These are phyloP conservation scores for Agonum fuliginosum DNA, from an alignment of 2,888 invertebrate species.

Conservation along the genomic window DNA sequence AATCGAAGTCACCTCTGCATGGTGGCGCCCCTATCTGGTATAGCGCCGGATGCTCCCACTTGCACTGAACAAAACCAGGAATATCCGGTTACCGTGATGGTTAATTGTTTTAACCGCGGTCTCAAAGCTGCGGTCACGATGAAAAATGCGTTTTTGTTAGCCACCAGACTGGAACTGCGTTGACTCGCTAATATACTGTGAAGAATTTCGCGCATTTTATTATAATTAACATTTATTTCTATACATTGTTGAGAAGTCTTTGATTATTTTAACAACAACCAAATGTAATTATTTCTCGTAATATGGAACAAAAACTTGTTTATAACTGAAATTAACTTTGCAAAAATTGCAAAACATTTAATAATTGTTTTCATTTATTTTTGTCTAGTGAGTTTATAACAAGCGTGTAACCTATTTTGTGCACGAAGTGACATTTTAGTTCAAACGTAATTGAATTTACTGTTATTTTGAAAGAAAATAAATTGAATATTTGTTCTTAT, in stretches of 20 bases:
- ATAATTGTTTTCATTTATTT: background rate
- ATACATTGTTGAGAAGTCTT: conserved; percentile 7
- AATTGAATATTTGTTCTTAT: conserved; percentile 6
- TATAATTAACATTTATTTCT: conserved; percentile 21
- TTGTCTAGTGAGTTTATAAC: conserved; percentile 7
- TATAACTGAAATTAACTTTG: background rate
- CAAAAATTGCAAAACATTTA: conserved; percentile 8
- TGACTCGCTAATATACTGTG: conserved; percentile 29
- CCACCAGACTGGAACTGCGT: conserved; percentile 38
- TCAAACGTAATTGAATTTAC: conserved; percentile 41
- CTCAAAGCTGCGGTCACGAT: conserved; percentile 31
- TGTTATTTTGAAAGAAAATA: conserved; percentile 18
- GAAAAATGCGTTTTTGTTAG: conserved; percentile 35
- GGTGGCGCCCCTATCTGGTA: conserved; percentile 35
- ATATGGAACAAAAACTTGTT: background rate
- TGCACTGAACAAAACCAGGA: conserved; percentile 46
- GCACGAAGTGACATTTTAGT: conserved; percentile 21
- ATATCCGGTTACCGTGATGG: conserved; percentile 55
- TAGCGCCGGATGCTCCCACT: conserved; percentile 34
- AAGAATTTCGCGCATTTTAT: conserved; percentile 21
- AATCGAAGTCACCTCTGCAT: conserved; percentile 27
- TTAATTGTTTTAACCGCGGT: conserved; percentile 55
- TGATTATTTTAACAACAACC: background rate
- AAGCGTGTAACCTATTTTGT: conserved; percentile 29
- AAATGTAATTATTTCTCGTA: conserved; percentile 21